Base-by-base conservation (phyloP, 2,113 vertebrate genomes). In the Corvus moneduloides region DNA sequence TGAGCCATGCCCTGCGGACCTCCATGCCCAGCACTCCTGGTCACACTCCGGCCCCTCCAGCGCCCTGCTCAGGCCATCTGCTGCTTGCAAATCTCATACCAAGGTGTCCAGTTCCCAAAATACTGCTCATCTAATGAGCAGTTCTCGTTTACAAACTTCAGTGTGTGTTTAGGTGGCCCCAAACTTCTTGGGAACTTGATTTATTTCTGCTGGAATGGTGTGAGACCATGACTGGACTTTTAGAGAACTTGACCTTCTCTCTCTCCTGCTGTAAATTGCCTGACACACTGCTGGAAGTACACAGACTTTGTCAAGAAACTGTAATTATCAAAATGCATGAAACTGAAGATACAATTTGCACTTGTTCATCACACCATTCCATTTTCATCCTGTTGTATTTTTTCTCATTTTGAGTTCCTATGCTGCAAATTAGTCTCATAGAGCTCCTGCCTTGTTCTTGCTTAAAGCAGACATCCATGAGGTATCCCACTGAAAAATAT, bases 301-400 rank as follows among this genome's bases (percentile, higher is more conserved):
- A 73, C 44, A 84, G 48, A 84, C 19, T 73, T 66, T 79, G 82
- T 88, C 78, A 94, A 79, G 87, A 73, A 86, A 92, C 13, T 77
- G 30, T 56, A 91, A 91, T 93, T 94, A 95, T 56, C 44, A 84
- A 84, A 94, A 84, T 12, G 10, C 12, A 69, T 81, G 80, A 78
- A 95, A 93, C 80, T 52, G 56, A 56, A 96, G 87, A 90, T 23
- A 55, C 27, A 89, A 92, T 89, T 95, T 72, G 48, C 91, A 86
- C 75, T 92, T 90, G 58, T 66, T 90, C 83, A 77, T 85, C 78
- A 71, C 84, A 67, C 39, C 43, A 69, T 69, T 95, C 86, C 17
- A n/a, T 81, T 94, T 87, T 69, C 39, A 89, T 44, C 35, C 11
- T 28, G 48, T n/a, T 90, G 43, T 51, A 20, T 72, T 91, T 91